Evolutionary conservation across 2,888 invertebrate genomes (phyloP), one percentile per base, ranked within the genome.

Genomic region (Caenorhabditis becei): DNA sequence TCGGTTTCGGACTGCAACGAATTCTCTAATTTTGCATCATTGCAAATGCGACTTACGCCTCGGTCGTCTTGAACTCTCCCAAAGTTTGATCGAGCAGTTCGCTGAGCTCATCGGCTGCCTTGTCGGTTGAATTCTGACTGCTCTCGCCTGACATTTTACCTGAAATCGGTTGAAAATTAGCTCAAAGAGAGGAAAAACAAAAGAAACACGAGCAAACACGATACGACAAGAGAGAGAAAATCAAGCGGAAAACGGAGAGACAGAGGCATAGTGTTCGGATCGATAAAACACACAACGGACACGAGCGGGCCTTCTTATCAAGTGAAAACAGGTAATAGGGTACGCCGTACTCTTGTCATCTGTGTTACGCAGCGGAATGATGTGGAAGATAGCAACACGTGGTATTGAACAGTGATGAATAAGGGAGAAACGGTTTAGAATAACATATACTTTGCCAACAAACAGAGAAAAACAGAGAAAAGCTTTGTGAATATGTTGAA

Each of bases 81-180:
- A 83, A 70, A 10, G 83, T 77, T 56, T 71, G 62, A 67, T 85
- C 85, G 2, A 85, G 71, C 35, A 85, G 65, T 16, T 66, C 79
- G 23, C 61, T 72, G 16, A 85, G 70, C 49, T 82, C 83, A 3
- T 85, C 80, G 2, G 54, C 82, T 11, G 74, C 61, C 26, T 80
- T 71, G 37, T 69, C 67, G 5, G 56, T 24, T 14, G 41, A 10
- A 18, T 41, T 37, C 54, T 65, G 53, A 2, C 28, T 41, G 1
- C 62, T 51, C 1, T 72, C 59, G n/a, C 74, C 82, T 2, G 82
- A 41, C 82, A 82, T 82, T 67, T 47, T 61, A 35, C 53, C 63
- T 69, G 63, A 49, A 77, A 32, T 10, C 32, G 10, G 32, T 14
- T 14, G 2, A 14, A 41, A 41, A 41, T 5, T 41, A 11, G 14